Evolutionary conservation across 2,113 vertebrate species (phyloP).

Genomic region (Lepus europaeus): DNA sequence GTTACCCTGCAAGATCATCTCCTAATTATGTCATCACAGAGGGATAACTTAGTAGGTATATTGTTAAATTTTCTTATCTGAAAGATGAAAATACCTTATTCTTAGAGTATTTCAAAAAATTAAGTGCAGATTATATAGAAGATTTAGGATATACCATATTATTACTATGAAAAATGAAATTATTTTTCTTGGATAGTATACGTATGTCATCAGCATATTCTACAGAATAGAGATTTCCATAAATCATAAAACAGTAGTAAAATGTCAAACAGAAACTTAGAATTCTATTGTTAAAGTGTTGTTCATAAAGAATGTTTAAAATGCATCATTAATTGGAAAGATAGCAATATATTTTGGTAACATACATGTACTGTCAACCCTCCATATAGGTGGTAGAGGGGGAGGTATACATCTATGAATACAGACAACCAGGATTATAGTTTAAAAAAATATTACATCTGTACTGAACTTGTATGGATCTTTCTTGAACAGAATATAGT

Average conservation of each 20-base stretch:
- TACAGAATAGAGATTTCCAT: not conserved
- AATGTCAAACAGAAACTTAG: not conserved
- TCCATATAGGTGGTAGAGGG: too few species aligned
- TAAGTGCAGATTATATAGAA: not conserved
- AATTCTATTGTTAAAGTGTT: not conserved
- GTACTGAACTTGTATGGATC: too few species aligned
- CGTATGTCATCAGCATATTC: not conserved
- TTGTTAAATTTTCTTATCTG: constrained; percentile 14
- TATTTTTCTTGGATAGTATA: not conserved
- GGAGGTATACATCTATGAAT: too few species aligned
- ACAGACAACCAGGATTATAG: too few species aligned
- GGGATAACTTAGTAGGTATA: not conserved
- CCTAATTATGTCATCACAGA: not conserved
- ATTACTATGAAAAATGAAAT: not conserved
- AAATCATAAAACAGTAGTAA: not conserved
- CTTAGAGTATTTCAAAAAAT: not conserved
- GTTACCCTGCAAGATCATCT: not conserved
- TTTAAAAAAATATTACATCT: too few species aligned
- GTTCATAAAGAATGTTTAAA: constrained; percentile 2
- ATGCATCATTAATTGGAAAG: not conserved
- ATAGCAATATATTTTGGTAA: not conserved
- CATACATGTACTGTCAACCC: too few species aligned
- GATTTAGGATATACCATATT: not conserved
- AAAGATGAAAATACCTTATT: not conserved
- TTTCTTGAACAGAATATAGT: too few species aligned